Base-by-base conservation (phyloP, 2,797 vertebrate genomes). In the Eleutherodactylus coqui region DNA sequence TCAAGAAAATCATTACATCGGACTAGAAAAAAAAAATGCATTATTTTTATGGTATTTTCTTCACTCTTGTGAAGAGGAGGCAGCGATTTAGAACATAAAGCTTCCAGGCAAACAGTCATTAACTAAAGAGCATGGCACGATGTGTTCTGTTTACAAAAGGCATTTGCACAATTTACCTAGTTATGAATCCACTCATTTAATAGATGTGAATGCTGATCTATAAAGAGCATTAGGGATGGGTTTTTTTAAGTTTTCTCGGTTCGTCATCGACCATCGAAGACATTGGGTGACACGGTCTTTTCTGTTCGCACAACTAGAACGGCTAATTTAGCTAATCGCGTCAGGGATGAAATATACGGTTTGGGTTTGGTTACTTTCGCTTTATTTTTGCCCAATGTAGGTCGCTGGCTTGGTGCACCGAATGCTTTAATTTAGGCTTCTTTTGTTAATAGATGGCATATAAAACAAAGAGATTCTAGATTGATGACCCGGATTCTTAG, bases 41-140 rank as follows among this genome's bases (percentile, higher is more conserved):
- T 81, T 84, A 80, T 87, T 85, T 87, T 81, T 79, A 85, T 87
- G 86, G 82, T 87, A 81, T 75, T 87, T 87, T 87, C 86, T 67
- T 75, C 78, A 87, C 77, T 87, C 82, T 84, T 76, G 45, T 81
- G 75, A 80, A 64, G 82, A 85, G 45, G 67, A 87, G 76, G 82
- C 78, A 85, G 77, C 32, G 69, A 81, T 81, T 84, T 85, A 81
- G 82, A 87, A 84, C 77, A 47, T 87, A 84, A 76, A 83, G 82
- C 86, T 87, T 60, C 76, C 34, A 81, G 86, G 86, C 86, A 87
- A 87, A 84, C 82, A 81, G 83, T 87, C 77, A 85, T 87, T 87
- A 87, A 86, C 70, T 86, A 75, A 86, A 69, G 77, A 87, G 77
- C 58, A 70, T 67, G 81, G 70, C 45, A 76, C 82, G 76, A 81